Percentiles rank a stretch among this genome's conserved stretches.
Evolutionary conservation across 2,113 vertebrate genomes (phyloP).

Genomic region (Ovibos moschatus): DNA sequence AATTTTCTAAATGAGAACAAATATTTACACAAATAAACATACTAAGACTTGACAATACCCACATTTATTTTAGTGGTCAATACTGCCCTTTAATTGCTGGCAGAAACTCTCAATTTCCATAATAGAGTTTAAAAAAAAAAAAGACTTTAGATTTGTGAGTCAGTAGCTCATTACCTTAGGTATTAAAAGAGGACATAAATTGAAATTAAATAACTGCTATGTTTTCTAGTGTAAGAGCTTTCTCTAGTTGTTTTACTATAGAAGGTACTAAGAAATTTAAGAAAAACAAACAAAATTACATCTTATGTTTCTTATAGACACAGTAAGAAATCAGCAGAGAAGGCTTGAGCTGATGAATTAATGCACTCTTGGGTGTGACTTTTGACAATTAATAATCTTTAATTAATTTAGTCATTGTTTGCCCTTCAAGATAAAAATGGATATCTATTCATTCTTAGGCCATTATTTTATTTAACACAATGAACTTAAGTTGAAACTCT

Average conservation of each 20-base stretch:
- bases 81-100: background rate
- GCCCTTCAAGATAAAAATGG: constrained; percentile 21
- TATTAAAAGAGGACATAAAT: background rate
- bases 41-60: background rate
- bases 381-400: constrained; percentile 40
- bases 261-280: background rate
- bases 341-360: background rate
- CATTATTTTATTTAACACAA: background rate
- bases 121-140: background rate
- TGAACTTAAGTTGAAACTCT: background rate
- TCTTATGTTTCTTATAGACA: background rate
- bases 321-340: background rate
- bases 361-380: background rate
- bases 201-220: background rate
- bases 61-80: background rate
- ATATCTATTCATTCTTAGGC: background rate
- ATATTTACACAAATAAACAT: background rate
- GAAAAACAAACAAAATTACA: constrained; percentile 30
- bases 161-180: background rate
- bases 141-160: background rate
- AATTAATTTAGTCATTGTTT: constrained; percentile 34
- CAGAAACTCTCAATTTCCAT: background rate
- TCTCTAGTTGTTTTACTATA: background rate
- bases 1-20: constrained; percentile 17
- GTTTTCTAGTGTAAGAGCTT: background rate